Evolutionary conservation across 1,140 invertebrate species (phyloP).

Genomic region (Pararge aegeria): DNA sequence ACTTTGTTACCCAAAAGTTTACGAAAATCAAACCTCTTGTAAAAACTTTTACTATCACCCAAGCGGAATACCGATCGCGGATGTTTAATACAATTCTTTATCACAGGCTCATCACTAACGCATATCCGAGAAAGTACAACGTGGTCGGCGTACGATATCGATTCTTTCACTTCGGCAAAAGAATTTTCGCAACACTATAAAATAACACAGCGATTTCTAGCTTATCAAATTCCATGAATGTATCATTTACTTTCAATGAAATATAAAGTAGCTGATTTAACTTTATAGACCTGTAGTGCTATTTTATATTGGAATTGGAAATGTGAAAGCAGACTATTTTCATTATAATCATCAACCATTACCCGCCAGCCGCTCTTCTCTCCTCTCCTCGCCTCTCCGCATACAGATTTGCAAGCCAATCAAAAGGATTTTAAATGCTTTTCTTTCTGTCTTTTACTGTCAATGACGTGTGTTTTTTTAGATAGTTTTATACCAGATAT

Average conservation of each 20-base stretch:
- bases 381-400: too few species aligned
- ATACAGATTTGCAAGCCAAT: too few species aligned
- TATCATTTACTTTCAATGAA: background rate
- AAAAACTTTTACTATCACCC: constrained; percentile 6
- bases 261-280: background rate
- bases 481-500: too few species aligned
- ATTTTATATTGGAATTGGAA: too few species aligned
- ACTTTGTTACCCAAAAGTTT: background rate
- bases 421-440: too few species aligned
- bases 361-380: too few species aligned
- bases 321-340: too few species aligned
- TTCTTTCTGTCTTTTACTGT: too few species aligned
- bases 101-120: constrained; percentile 22
- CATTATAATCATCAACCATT: too few species aligned
- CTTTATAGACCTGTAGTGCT: too few species aligned
- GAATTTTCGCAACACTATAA: constrained; percentile 34
- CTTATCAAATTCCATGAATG: constrained; percentile 19
- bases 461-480: too few species aligned
- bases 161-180: constrained; percentile 38
- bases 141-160: constrained; percentile 33
- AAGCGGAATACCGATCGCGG: constrained; percentile 20
- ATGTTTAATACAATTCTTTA: constrained; percentile 21
- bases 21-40: background rate
- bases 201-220: constrained; percentile 29
- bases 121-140: constrained; percentile 37